These are phyloP conservation scores for Oryzias sinensis DNA, from an alignment of 2,797 vertebrate genomes.

Conservation along the genomic window DNA sequence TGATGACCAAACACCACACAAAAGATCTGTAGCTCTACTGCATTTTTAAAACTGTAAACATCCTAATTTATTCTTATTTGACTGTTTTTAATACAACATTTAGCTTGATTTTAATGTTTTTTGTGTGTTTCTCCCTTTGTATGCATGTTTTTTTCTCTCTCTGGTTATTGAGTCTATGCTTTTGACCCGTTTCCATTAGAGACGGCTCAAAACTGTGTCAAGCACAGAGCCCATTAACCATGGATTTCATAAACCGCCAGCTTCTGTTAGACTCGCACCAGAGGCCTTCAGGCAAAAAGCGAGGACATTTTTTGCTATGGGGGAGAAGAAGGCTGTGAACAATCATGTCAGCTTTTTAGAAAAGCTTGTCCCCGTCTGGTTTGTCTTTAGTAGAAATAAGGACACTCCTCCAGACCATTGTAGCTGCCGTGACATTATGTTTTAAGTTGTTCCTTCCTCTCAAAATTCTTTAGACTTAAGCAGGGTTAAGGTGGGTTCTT, in stretches of 20 bases:
- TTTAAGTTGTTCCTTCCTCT: too few relatives aligned
- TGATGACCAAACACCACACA: slow-evolving; percentile 5
- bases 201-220: slow-evolving; percentile 47
- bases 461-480: too few relatives aligned
- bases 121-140: not conserved
- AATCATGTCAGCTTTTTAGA: slow-evolving; percentile 5
- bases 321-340: slow-evolving; percentile 9
- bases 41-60: slow-evolving; percentile 9
- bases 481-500: too few relatives aligned
- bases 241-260: slow-evolving; percentile 54
- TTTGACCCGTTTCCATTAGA: slow-evolving; percentile 53
- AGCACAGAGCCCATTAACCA: slow-evolving; percentile 63
- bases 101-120: too few relatives aligned
- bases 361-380: slow-evolving; percentile 5
- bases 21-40: slow-evolving; percentile 1
- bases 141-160: not conserved
- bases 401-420: too few relatives aligned
- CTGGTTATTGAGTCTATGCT: slow-evolving; percentile 29
- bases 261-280: slow-evolving; percentile 42
- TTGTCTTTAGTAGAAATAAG: too few relatives aligned
- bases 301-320: slow-evolving; percentile 18
- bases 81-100: not conserved
- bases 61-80: not conserved
- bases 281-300: slow-evolving; percentile 34
- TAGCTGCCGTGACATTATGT: too few relatives aligned